Conservation (phyloP, 2,797 vertebrate species). For the Vespertilio murinus region DNA sequence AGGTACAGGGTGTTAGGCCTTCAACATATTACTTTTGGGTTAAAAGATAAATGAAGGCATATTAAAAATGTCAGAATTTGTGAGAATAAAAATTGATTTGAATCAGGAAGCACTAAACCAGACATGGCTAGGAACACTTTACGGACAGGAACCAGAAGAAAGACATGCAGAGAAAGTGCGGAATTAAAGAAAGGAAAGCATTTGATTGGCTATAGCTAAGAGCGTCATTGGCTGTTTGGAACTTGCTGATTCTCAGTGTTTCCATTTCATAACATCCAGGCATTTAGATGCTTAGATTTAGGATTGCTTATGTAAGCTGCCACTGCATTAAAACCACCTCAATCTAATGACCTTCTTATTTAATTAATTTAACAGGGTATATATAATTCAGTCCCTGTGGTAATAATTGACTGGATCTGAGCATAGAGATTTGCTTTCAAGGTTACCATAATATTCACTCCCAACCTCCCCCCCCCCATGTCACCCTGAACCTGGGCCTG, state of each 20-base stretch:
- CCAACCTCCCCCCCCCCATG: background rate
- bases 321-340: background rate
- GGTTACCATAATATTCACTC: background rate
- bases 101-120: background rate
- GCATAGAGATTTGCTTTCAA: background rate
- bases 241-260: background rate
- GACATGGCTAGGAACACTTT: background rate
- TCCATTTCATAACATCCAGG: background rate
- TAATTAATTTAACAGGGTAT: background rate
- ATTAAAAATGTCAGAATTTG: background rate
- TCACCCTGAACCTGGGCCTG: background rate
- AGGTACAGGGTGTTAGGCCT: background rate
- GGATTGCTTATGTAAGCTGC: background rate
- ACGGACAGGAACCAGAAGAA: background rate
- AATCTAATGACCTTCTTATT: background rate
- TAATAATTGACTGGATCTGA: background rate
- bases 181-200: background rate
- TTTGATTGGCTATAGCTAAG: background rate
- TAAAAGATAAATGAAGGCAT: background rate
- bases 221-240: background rate
- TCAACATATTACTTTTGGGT: background rate
- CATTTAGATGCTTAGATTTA: background rate
- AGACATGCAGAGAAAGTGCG: background rate
- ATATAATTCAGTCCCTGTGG: background rate
- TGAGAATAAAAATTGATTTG: background rate